Evolutionary conservation across 1,140 invertebrate genomes (phyloP).

Genomic region (Scaptomyza graminum): DNA sequence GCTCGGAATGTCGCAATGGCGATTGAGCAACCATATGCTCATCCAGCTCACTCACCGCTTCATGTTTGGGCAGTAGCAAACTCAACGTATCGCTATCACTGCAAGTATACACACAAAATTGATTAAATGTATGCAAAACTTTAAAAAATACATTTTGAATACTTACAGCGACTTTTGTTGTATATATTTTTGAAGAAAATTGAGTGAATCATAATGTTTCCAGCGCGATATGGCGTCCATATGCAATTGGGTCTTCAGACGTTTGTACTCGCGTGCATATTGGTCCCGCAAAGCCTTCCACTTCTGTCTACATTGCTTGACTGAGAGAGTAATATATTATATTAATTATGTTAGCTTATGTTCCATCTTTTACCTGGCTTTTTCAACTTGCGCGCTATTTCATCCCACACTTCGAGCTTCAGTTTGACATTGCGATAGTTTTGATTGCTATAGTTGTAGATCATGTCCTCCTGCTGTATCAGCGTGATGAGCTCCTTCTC

Average conservation of each 20-base stretch:
- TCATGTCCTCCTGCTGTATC: conserved; percentile 74
- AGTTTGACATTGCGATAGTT: conserved; percentile 79
- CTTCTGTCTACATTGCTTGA: conserved; percentile 77
- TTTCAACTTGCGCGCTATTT: conserved; percentile 76
- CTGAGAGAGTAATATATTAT: conserved; percentile 22
- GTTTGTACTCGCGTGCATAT: conserved; percentile 81
- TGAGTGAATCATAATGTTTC: conserved; percentile 79
- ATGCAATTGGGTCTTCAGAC: conserved; percentile 62
- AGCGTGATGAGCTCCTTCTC: conserved; percentile 76
- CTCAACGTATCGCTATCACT: conserved; percentile 63
- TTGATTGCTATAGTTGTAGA: conserved; percentile 77
- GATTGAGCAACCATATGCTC: conserved; percentile 57
- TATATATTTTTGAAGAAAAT: conserved; percentile 76
- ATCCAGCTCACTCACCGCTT: conserved; percentile 56
- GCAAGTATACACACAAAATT: conserved; percentile 1
- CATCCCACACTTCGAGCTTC: conserved; percentile 76
- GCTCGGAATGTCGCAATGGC: conserved; percentile 43
- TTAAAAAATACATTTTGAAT: not conserved
- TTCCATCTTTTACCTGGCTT: conserved; percentile 54
- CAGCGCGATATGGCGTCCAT: conserved; percentile 70
- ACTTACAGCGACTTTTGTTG: conserved; percentile 75
- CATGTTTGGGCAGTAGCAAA: conserved; percentile 63
- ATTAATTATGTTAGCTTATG: not conserved
- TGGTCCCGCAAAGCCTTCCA: conserved; percentile 82
- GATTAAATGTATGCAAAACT: not conserved